Evolutionary conservation across 2,113 vertebrate genomes (phyloP), one percentile per base, ranked within the genome.

Genomic region (Catagonus wagneri): DNA sequence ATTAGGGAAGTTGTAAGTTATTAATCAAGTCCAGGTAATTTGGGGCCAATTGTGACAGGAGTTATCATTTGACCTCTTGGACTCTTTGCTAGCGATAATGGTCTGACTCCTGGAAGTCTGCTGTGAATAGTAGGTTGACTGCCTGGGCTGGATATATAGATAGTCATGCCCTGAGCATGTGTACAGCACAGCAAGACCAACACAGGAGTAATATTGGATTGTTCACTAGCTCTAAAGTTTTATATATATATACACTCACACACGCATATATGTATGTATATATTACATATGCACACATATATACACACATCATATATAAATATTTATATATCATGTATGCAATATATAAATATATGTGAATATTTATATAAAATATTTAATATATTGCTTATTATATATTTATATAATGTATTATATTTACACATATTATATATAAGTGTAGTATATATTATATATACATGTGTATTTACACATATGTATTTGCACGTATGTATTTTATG

Each of bases 121-220:
- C 12, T 52, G 17, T 63, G 4, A 10, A 3, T 2, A 25, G n/a
- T 8, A 34, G 44, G 7, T 15, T 58, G 72, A 7, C 58, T 52
- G 19, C 29, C 10, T 9, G 19, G 2, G 6, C 27, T 54, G 60
- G 50, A 34, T 25, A 54, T 12, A 22, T 8, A 69, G 11, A 80
- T 10, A 29, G 17, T 6, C 94, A 78, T 96, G 96, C 95, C 89
- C 94, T 97, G 93, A 92, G 95, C 97, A 98, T 97, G 98, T 98
- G 98, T 96, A 91, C 93, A 75, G 96, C 88, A 95, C 96, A 96
- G 97, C 97, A 98, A 98, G 97, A 95, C 96, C 98, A 97, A 94
- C 96, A 98, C 4, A 93, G 95, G 98, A 98, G 98, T 98, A 98
- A 98, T 98, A 98, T 80, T 95, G 95, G 91, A 87, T 96, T 69